Conservation (phyloP, 2,888 invertebrate genomes). For the Agrotis exclamationis region DNA sequence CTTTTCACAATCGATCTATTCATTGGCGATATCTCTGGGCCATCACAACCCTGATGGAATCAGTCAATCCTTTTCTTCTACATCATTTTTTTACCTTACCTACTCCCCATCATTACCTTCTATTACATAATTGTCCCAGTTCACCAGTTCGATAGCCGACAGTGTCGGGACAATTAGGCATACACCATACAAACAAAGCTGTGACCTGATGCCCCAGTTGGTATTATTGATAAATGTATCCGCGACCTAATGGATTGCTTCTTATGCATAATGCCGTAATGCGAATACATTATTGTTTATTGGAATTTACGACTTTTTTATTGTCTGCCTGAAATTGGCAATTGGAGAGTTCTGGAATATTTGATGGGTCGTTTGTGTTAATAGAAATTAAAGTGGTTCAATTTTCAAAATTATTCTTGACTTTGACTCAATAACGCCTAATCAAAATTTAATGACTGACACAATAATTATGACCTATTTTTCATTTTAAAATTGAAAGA, state of each 20-base stretch:
- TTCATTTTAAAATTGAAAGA: too few relatives aligned
- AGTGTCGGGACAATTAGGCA: constrained; percentile 64
- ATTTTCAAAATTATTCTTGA: not conserved
- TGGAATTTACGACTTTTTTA: constrained; percentile 35
- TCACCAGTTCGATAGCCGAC: constrained; percentile 51
- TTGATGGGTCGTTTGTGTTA: not conserved
- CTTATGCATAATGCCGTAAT: constrained; percentile 38
- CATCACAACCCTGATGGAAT: not conserved
- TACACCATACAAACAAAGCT: constrained; percentile 54
- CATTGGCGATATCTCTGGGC: not conserved
- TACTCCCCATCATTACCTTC: not conserved
- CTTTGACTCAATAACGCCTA: constrained; percentile 1
- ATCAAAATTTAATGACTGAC: not conserved
- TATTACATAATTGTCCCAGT: constrained; percentile 63
- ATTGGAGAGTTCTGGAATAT: constrained; percentile 27
- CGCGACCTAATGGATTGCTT: constrained; percentile 53
- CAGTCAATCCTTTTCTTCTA: not conserved
- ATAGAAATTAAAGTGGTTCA: not conserved
- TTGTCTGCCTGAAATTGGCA: constrained; percentile 21
- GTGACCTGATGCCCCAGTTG: constrained; percentile 65
- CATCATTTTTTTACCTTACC: not conserved
- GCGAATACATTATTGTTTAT: constrained; percentile 31
- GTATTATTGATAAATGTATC: constrained; percentile 64
- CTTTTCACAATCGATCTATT: not conserved
- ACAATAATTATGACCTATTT: not conserved